These are phyloP conservation scores for Telmatherina bonti DNA, from an alignment of 2,797 vertebrate species.

Conservation along the genomic window DNA sequence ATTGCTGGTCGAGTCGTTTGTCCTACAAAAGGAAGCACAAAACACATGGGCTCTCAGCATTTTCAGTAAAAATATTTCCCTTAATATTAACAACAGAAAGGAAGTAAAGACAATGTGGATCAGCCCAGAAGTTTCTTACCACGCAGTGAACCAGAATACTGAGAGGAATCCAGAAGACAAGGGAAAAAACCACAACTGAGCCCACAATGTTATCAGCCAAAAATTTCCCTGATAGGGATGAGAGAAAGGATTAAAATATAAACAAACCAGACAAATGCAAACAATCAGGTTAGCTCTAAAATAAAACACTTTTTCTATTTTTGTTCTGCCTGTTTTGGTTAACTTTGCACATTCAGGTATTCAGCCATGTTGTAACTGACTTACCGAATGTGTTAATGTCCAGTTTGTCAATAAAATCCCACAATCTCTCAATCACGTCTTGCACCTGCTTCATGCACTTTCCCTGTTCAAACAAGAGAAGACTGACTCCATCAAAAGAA, in stretches of 20 bases:
- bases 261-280: neutral
- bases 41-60: neutral
- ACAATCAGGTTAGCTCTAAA: neutral
- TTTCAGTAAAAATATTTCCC: neutral
- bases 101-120: neutral
- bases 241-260: neutral
- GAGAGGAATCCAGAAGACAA: slow-evolving; percentile 97
- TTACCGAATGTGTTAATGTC: slow-evolving; percentile 98
- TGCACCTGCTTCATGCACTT: slow-evolving; percentile 99
- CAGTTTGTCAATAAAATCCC: slow-evolving; percentile 98
- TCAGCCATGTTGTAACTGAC: neutral
- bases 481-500: neutral
- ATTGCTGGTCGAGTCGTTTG: slow-evolving; percentile 95
- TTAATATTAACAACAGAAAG: neutral
- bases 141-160: slow-evolving; percentile 98
- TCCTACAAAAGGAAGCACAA: slow-evolving; percentile 82
- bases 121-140: slow-evolving; percentile 81
- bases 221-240: slow-evolving; percentile 89
- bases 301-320: neutral
- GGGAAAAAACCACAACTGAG: slow-evolving; percentile 97
- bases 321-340: slow-evolving; percentile 3
- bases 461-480: slow-evolving; percentile 80
- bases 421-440: slow-evolving; percentile 96
- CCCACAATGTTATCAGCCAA: slow-evolving; percentile 98
- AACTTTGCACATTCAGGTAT: neutral